Evolutionary conservation across 2,888 invertebrate species (phyloP).

Genomic region (Lochmaea capreae): DNA sequence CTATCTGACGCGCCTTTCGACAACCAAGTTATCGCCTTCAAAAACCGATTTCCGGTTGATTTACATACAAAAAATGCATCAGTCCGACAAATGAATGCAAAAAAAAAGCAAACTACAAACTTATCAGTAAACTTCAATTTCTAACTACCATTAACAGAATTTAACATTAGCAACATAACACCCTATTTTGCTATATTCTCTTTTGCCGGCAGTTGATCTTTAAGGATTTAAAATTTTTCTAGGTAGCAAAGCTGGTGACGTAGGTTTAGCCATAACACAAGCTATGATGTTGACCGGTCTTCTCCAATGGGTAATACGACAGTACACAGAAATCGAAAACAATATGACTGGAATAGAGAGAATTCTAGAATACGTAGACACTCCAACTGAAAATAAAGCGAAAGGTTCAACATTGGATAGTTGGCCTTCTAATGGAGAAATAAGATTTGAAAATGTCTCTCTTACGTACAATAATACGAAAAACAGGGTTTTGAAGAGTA

Average conservation of each 20-base stretch:
- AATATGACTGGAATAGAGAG: slow-evolving; percentile 93
- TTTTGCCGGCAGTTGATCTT: too few relatives aligned
- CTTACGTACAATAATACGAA: slow-evolving; percentile 79
- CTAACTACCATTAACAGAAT: too few relatives aligned
- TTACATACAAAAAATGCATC: too few relatives aligned
- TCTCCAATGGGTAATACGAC: slow-evolving; percentile 87
- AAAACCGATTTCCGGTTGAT: too few relatives aligned
- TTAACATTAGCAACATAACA: too few relatives aligned
- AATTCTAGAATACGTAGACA: slow-evolving; percentile 81
- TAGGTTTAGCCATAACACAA: slow-evolving; percentile 63
- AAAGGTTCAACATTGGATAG: slow-evolving; percentile 49
- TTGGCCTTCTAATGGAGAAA: slow-evolving; percentile 80
- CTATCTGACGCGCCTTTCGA: too few relatives aligned
- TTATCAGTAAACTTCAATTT: too few relatives aligned
- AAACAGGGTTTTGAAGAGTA: slow-evolving; percentile 69
- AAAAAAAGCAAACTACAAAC: too few relatives aligned
- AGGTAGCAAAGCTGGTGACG: slow-evolving; percentile 60
- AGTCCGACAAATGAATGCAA: too few relatives aligned
- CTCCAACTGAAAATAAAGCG: slow-evolving; percentile 69
- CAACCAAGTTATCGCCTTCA: too few relatives aligned
- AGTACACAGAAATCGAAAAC: slow-evolving; percentile 69
- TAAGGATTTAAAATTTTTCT: neutral
- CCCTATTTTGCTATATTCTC: too few relatives aligned
- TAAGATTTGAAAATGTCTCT: slow-evolving; percentile 75
- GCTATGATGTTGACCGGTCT: slow-evolving; percentile 65